Base-by-base conservation (phyloP, 2,113 vertebrate species). In the Furnarius figulus region DNA sequence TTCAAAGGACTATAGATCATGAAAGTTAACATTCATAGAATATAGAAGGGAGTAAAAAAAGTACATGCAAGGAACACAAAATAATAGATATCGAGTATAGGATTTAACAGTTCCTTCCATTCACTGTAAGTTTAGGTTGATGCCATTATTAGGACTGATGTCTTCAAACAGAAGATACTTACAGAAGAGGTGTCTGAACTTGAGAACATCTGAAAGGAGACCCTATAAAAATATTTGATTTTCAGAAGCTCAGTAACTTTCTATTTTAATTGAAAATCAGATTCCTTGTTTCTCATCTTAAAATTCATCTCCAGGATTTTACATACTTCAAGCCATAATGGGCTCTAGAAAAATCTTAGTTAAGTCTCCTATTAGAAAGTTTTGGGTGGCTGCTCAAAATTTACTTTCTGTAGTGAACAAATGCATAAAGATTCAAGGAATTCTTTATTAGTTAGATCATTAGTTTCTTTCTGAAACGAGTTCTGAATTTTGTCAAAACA, bases 381-480 rank as follows among this genome's bases (percentile, higher is more conserved):
- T 49, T 19, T 14, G 14, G 30, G 4, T 1, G 0, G 2, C 3
- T 55, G 3, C 25, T 78, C 27, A 81, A 66, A 93, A 61, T 8
- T 85, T 85, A 27, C 6, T 40, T 68, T 70, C 53, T 62, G 8
- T 53, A 58, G 12, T 35, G 10, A 40, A 58, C 14, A 82, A 76
- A 62, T 53, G 2, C 5, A 10, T 47, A 35, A 47, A 42, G 3
- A 49, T 52, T 55, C 27, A 62, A 66, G 11, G 27, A 82, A 76
- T 44, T 85, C 5, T 46, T 75, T 30, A 5, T 19, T 62, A 10
- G 0, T 30, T 72, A 20, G 7, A 39, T 42, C 5, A 73, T 18
- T 0, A 25, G 28, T 65, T 76, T 76, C 7, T 79, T 70, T 91
- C 40, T 80, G 39, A 85, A 75, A 31, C 0, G 0, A 1, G 1